Conservation (phyloP, 2,113 vertebrate genomes). For the Gasterosteus aculeatus region DNA sequence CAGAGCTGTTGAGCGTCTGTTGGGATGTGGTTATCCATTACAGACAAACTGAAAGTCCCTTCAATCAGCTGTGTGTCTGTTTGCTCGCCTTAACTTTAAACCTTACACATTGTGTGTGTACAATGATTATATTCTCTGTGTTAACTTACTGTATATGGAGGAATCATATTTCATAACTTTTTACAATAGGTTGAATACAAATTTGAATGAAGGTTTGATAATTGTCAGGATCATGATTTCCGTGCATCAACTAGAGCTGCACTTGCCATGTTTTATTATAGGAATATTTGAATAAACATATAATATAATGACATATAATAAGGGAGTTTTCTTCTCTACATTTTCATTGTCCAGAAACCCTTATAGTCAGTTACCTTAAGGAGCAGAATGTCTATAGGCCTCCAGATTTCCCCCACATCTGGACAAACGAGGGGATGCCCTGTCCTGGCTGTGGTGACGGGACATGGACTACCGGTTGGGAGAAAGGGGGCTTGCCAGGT, state of each 20-base stretch:
- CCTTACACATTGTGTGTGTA: too few relatives aligned
- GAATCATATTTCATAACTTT: neutral
- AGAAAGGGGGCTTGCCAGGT: slow-evolving; percentile 58
- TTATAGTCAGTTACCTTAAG: slow-evolving; percentile 1
- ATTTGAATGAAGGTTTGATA: neutral
- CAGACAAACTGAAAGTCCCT: too few relatives aligned
- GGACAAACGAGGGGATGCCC: slow-evolving; percentile 36
- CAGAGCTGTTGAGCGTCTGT: too few relatives aligned
- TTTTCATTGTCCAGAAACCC: neutral
- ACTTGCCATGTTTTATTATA: neutral
- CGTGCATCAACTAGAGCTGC: neutral
- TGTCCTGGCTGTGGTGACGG: slow-evolving; percentile 21
- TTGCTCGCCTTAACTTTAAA: neutral
- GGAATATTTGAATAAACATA: neutral
- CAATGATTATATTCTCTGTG: neutral
- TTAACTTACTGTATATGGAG: neutral
- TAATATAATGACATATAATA: too few relatives aligned
- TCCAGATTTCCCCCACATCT: slow-evolving; percentile 48
- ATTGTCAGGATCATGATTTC: neutral
- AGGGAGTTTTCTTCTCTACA: neutral
- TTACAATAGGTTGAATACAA: neutral
- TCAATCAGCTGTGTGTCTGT: neutral
- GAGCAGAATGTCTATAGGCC: neutral
- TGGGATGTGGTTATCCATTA: too few relatives aligned
- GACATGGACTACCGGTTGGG: slow-evolving; percentile 31